These are phyloP conservation scores for Ormyrus pomaceus DNA, from an alignment of 2,888 invertebrate genomes.

Conservation along the genomic window DNA sequence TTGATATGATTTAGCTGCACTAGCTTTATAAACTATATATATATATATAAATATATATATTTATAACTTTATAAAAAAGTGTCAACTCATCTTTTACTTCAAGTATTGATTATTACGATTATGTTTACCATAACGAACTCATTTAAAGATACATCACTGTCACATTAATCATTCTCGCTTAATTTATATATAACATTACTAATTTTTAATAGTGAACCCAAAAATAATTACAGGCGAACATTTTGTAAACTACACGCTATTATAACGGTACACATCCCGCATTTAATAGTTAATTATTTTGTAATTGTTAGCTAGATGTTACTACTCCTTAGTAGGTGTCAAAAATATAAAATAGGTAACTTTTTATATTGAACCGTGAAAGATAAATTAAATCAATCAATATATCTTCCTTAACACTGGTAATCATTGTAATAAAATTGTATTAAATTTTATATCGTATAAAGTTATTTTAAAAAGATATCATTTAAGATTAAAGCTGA, in stretches of 20 bases:
- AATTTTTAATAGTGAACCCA: constrained; percentile 13
- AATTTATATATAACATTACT: constrained; percentile 18
- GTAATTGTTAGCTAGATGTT: constrained; percentile 27
- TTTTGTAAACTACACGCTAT: constrained; percentile 12
- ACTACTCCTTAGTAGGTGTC: constrained; percentile 17
- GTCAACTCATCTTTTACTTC: constrained; percentile 3
- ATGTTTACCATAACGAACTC: constrained; percentile 5
- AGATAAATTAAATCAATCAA: constrained; percentile 2
- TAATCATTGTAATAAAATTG: too few relatives aligned
- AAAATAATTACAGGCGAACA: not conserved
- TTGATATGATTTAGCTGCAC: constrained; percentile 46
- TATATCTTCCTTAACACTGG: not conserved
- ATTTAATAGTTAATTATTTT: constrained; percentile 36
- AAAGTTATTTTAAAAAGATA: too few relatives aligned
- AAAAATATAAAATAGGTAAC: constrained; percentile 1
- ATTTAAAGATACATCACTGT: not conserved
- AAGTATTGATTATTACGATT: constrained; percentile 15
- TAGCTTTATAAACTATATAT: constrained; percentile 16
- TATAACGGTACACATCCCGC: constrained; percentile 21
- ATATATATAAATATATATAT: not conserved
- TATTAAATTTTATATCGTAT: too few relatives aligned
- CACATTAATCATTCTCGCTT: not conserved
- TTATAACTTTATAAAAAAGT: constrained; percentile 24
- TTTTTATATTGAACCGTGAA: constrained; percentile 27
- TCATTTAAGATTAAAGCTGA: too few relatives aligned